phyloP scores from a whole-genome alignment of 2,888 invertebrate genomes.

The Caenorhabditis zanzibari region DNA sequence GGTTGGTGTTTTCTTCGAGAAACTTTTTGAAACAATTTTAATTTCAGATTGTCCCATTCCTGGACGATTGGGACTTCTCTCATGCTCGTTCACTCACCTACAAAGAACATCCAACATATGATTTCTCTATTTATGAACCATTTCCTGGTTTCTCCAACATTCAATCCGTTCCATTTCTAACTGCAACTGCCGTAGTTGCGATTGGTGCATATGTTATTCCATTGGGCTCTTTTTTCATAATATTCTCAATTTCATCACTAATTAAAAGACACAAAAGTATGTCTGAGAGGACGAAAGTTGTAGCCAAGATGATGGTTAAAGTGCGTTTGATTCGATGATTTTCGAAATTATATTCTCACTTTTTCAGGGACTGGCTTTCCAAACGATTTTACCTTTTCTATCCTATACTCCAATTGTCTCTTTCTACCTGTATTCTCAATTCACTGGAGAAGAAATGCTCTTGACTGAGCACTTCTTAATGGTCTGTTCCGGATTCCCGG shows the following conservation, averaged over 20 bases:
- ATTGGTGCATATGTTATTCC: constrained; percentile 58
- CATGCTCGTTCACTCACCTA: constrained; percentile 40
- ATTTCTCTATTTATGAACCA: constrained; percentile 55
- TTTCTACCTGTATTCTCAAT: constrained; percentile 53
- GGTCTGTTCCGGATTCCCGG: constrained; percentile 57
- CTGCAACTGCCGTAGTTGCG: constrained; percentile 41
- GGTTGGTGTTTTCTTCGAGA: not conserved
- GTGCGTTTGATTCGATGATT: constrained; percentile 19
- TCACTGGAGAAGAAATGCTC: constrained; percentile 54
- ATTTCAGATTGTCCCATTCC: constrained; percentile 43
- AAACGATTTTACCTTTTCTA: constrained; percentile 52
- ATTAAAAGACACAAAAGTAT: constrained; percentile 50
- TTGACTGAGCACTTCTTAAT: constrained; percentile 58
- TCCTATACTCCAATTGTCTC: constrained; percentile 58
- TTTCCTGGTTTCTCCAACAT: constrained; percentile 54
- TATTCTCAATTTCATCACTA: constrained; percentile 50
- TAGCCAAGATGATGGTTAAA: constrained; percentile 53
- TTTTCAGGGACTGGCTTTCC: constrained; percentile 55
- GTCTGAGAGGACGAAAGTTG: constrained; percentile 60
- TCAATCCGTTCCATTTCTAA: constrained; percentile 31
- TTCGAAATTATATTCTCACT: not conserved
- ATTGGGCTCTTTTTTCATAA: constrained; percentile 52
- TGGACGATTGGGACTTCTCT: constrained; percentile 45
- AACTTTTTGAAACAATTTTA: not conserved
- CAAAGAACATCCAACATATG: constrained; percentile 44